Conservation (phyloP, 1,140 invertebrate genomes). For the Gryllus bimaculatus region DNA sequence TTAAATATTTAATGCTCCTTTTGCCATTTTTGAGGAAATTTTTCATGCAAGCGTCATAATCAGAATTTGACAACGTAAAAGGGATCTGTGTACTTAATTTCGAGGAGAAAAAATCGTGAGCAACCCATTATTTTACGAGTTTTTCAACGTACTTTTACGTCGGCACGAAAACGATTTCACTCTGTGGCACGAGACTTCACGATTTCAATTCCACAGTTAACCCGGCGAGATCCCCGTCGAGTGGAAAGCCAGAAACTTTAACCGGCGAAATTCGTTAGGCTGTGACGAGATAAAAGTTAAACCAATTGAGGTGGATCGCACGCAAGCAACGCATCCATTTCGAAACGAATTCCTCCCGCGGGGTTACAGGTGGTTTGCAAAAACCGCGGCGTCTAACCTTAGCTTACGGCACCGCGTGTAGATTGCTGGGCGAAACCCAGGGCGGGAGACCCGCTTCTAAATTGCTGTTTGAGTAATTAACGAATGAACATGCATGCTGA, state of each 20-base stretch:
- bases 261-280: background rate
- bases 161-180: too few relatives aligned
- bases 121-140: background rate
- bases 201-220: background rate
- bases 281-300: background rate
- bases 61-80: too few relatives aligned
- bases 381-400: background rate
- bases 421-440: too few relatives aligned
- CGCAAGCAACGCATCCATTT: constrained; percentile 3
- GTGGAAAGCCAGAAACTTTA: background rate
- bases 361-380: background rate
- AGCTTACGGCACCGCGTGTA: too few relatives aligned
- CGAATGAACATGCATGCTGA: too few relatives aligned
- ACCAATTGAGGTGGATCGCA: background rate
- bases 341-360: background rate
- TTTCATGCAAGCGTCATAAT: too few relatives aligned
- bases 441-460: too few relatives aligned
- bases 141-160: background rate
- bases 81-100: too few relatives aligned
- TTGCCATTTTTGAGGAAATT: too few relatives aligned
- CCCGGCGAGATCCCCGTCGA: background rate
- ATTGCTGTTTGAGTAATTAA: too few relatives aligned
- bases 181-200: background rate
- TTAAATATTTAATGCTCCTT: too few relatives aligned
- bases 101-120: too few relatives aligned